A percentile compares a stretch with the other conserved stretches of the same genome.
Evolutionary conservation across 2,888 invertebrate genomes (phyloP).

Genomic region (Catocala nupta): DNA sequence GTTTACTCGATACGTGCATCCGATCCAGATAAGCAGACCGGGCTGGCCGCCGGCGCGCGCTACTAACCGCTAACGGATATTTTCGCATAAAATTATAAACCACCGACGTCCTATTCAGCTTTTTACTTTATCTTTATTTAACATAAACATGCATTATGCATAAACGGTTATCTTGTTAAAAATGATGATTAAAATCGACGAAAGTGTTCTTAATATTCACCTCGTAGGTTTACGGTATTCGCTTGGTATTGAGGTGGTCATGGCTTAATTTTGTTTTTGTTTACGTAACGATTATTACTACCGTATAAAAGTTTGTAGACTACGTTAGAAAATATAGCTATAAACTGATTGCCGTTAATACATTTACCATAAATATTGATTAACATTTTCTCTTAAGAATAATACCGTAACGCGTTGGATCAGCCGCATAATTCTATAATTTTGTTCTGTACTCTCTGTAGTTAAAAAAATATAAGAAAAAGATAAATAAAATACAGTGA

Average conservation of each 20-base stretch:
- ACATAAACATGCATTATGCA: conserved; percentile 16
- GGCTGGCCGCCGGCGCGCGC: conserved; percentile 40
- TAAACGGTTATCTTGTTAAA: conserved; percentile 4
- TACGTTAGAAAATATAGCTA: too few relatives aligned
- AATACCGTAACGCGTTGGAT: background rate
- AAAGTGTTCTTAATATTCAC: background rate
- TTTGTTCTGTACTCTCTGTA: background rate
- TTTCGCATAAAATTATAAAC: conserved; percentile 32
- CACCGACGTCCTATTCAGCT: conserved; percentile 20
- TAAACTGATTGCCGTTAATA: background rate
- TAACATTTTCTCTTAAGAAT: conserved; percentile 4
- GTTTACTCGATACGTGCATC: conserved; percentile 37
- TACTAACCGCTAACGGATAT: conserved; percentile 60
- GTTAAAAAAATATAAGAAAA: background rate
- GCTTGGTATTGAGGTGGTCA: too few relatives aligned
- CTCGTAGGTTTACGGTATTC: too few relatives aligned
- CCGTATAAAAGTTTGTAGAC: too few relatives aligned
- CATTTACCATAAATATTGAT: background rate
- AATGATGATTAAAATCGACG: background rate
- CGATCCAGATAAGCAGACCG: conserved; percentile 31
- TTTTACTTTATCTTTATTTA: conserved; percentile 25
- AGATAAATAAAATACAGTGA: too few relatives aligned
- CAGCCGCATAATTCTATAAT: background rate
- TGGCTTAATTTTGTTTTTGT: too few relatives aligned
- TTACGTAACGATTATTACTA: too few relatives aligned